Evolutionary conservation across 2,113 vertebrate genomes (phyloP).

Genomic region (Colinus virginianus): DNA sequence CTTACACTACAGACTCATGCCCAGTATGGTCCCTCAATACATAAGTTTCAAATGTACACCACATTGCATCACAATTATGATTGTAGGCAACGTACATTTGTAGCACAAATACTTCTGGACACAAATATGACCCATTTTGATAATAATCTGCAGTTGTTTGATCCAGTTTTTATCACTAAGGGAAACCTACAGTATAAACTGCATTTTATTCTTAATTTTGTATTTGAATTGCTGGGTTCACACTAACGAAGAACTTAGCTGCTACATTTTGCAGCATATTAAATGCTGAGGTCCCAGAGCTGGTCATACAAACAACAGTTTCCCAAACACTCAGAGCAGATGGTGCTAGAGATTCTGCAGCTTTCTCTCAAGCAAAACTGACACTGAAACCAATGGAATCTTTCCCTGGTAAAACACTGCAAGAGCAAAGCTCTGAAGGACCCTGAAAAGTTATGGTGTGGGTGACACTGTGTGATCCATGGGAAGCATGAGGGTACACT

Average conservation of each 20-base stretch:
- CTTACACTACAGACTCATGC: neutral
- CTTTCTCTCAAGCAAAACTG: conserved; percentile 1
- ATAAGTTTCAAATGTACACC: neutral
- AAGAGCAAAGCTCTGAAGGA: neutral
- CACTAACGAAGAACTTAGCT: neutral
- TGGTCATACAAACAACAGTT: neutral
- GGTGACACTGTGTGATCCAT: neutral
- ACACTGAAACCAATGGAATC: neutral
- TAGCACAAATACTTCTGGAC: neutral
- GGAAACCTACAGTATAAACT: neutral
- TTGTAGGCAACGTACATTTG: neutral
- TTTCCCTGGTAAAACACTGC: neutral
- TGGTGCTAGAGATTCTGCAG: neutral
- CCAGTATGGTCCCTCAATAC: neutral
- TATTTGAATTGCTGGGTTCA: neutral
- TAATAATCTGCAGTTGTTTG: neutral
- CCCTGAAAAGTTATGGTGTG: neutral
- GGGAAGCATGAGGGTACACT: neutral
- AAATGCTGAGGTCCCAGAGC: neutral
- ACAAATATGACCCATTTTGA: neutral
- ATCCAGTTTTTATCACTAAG: neutral
- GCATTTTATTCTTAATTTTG: neutral
- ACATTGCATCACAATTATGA: neutral
- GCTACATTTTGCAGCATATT: neutral
- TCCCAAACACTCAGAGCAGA: neutral